A percentile compares a stretch with the other conserved stretches of the same genome.
These are phyloP conservation scores for Pandemis cinnamomeana DNA, from an alignment of 2,888 invertebrate genomes.

Conservation along the genomic window DNA sequence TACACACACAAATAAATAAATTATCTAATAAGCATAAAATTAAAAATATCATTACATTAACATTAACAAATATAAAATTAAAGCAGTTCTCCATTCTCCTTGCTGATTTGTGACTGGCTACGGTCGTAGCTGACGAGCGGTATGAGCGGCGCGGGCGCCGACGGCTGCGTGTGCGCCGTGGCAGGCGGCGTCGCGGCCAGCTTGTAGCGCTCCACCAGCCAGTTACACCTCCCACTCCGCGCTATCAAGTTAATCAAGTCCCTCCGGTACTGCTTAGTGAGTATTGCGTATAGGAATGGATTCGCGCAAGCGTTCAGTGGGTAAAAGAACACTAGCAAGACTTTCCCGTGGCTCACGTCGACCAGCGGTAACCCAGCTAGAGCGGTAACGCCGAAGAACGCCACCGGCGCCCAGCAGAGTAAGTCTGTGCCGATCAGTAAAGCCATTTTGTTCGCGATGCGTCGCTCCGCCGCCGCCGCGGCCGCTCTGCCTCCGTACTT, in stretches of 20 bases:
- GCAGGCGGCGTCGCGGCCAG: constrained; percentile 73
- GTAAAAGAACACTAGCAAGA: constrained; percentile 94
- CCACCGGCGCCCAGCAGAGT: constrained; percentile 94
- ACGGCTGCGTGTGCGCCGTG: constrained; percentile 75
- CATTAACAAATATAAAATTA: constrained; percentile 57
- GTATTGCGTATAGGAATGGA: constrained; percentile 95
- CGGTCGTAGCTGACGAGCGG: constrained; percentile 72
- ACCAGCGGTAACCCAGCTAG: constrained; percentile 93
- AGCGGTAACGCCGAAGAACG: constrained; percentile 94
- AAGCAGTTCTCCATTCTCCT: constrained; percentile 70
- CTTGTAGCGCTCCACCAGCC: constrained; percentile 75
- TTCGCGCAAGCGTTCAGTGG: constrained; percentile 96
- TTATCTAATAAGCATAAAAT: constrained; percentile 67
- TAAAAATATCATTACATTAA: constrained; percentile 56
- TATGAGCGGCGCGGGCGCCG: constrained; percentile 65
- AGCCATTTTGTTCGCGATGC: constrained; percentile 95
- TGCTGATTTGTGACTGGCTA: constrained; percentile 65
- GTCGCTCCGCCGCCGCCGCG: constrained; percentile 87
- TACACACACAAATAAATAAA: constrained; percentile 61
- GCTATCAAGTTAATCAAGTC: constrained; percentile 88
- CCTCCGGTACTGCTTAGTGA: constrained; percentile 93
- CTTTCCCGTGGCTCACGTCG: constrained; percentile 91
- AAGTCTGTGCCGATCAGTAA: constrained; percentile 94
- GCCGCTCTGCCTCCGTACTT: constrained; percentile 86
- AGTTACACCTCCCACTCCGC: constrained; percentile 82